Evolutionary conservation across 1,140 invertebrate genomes (phyloP).

Genomic region (Chelonus insularis): DNA sequence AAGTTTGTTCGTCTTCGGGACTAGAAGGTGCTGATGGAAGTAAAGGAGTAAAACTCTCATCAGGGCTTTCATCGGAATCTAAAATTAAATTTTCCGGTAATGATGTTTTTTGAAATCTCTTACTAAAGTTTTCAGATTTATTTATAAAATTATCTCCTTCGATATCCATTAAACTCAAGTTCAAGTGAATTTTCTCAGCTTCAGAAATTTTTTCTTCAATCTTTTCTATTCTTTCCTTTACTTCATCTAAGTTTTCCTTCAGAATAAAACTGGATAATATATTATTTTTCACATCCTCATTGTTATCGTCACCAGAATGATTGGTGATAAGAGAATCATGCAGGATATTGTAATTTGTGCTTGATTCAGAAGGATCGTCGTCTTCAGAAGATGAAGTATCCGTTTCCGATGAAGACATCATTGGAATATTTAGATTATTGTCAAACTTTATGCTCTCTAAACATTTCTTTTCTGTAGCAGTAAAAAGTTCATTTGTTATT

Average conservation of each 20-base stretch:
- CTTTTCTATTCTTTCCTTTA: too few relatives aligned
- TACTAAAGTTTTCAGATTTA: neutral
- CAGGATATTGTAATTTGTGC: slow-evolving; percentile 41
- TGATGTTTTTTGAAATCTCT: neutral
- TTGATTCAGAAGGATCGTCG: slow-evolving; percentile 46
- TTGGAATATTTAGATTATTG: slow-evolving; percentile 34
- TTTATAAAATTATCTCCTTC: neutral
- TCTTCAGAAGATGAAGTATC: slow-evolving; percentile 46
- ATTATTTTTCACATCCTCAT: too few relatives aligned
- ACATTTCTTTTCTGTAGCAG: neutral
- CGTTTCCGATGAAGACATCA: slow-evolving; percentile 50
- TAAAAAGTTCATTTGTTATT: neutral
- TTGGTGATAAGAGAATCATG: slow-evolving; percentile 27
- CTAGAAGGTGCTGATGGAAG: slow-evolving; percentile 1
- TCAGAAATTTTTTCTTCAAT: neutral
- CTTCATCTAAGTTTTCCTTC: too few relatives aligned
- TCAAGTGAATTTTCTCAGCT: slow-evolving; percentile 4
- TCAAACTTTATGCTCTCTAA: neutral
- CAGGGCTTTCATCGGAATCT: neutral
- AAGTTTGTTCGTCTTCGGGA: neutral
- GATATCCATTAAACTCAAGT: neutral
- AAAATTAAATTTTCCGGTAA: slow-evolving; percentile 15
- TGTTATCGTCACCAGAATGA: neutral
- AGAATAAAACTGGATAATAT: too few relatives aligned
- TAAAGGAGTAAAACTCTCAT: neutral